These are phyloP conservation scores for Pocillopora meandrina DNA, from an alignment of 92 coral and sea anemone species.

Conservation along the genomic window DNA sequence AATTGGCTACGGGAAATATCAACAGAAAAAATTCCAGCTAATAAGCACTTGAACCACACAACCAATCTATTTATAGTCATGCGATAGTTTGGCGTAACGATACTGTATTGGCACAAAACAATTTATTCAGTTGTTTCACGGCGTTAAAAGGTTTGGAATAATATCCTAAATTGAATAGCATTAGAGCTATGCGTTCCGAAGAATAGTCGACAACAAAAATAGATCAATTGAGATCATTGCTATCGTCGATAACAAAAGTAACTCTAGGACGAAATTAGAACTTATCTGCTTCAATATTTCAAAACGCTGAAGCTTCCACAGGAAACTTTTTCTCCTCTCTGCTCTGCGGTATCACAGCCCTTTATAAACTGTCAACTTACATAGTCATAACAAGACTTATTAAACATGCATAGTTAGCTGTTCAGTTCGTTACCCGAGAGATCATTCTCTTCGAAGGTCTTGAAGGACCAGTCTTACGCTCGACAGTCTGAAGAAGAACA, in stretches of 20 bases:
- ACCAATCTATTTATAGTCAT: constrained; percentile 37
- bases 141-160: constrained; percentile 18
- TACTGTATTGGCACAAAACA: constrained; percentile 17
- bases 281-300: neutral
- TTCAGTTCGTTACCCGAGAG: constrained; percentile 19
- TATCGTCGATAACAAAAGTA: constrained; percentile 22
- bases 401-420: constrained; percentile 25
- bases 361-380: constrained; percentile 34
- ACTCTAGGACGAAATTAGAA: constrained; percentile 23
- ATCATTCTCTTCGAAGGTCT: constrained; percentile 4
- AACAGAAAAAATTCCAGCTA: constrained; percentile 15
- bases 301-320: neutral
- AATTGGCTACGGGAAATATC: constrained; percentile 22
- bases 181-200: constrained; percentile 13
- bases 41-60: neutral
- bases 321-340: neutral
- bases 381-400: constrained; percentile 11
- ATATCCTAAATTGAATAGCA: constrained; percentile 44
- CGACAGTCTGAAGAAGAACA: neutral
- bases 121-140: constrained; percentile 45
- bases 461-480: neutral
- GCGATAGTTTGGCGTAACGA: neutral
- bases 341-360: constrained; percentile 45
- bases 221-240: constrained; percentile 27
- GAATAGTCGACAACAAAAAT: constrained; percentile 25